Percentiles rank a stretch among this genome's conserved stretches.
Evolutionary conservation across 2,888 invertebrate genomes (phyloP).

Genomic region (Eretmocerus hayati): DNA sequence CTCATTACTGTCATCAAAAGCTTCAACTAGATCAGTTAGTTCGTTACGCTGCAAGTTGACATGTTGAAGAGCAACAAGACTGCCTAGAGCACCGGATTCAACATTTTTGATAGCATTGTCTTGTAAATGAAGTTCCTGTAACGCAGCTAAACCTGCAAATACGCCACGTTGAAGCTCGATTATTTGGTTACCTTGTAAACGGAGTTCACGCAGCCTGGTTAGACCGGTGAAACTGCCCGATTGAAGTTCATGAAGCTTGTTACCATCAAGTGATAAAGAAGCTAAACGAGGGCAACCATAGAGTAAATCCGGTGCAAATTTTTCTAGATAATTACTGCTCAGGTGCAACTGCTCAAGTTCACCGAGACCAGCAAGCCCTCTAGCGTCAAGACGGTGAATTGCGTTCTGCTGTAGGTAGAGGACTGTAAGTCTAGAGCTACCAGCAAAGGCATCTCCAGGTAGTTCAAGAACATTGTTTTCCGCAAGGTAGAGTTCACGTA

Average conservation of each 20-base stretch:
- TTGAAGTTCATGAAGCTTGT: slow-evolving; percentile 71
- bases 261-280: slow-evolving; percentile 79
- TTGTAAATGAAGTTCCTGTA: slow-evolving; percentile 80
- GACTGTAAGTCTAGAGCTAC: slow-evolving; percentile 67
- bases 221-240: slow-evolving; percentile 73
- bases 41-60: slow-evolving; percentile 82
- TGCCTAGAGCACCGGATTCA: slow-evolving; percentile 73
- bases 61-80: slow-evolving; percentile 71
- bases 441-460: slow-evolving; percentile 71
- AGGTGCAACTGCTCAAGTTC: slow-evolving; percentile 78
- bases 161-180: slow-evolving; percentile 69
- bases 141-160: slow-evolving; percentile 70
- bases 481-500: slow-evolving; percentile 76
- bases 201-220: slow-evolving; percentile 68
- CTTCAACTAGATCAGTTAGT: slow-evolving; percentile 67
- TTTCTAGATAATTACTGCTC: slow-evolving; percentile 78
- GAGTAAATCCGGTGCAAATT: slow-evolving; percentile 70
- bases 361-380: slow-evolving; percentile 64
- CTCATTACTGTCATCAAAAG: slow-evolving; percentile 61
- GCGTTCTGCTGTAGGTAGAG: slow-evolving; percentile 84
- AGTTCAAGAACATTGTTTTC: slow-evolving; percentile 86
- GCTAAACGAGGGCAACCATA: slow-evolving; percentile 68
- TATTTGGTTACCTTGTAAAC: slow-evolving; percentile 79
- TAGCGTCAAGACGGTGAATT: slow-evolving; percentile 67
- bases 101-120: slow-evolving; percentile 76